phyloP scores from a whole-genome alignment of 2,797 vertebrate genomes.

The Arctocebus calabarensis region DNA sequence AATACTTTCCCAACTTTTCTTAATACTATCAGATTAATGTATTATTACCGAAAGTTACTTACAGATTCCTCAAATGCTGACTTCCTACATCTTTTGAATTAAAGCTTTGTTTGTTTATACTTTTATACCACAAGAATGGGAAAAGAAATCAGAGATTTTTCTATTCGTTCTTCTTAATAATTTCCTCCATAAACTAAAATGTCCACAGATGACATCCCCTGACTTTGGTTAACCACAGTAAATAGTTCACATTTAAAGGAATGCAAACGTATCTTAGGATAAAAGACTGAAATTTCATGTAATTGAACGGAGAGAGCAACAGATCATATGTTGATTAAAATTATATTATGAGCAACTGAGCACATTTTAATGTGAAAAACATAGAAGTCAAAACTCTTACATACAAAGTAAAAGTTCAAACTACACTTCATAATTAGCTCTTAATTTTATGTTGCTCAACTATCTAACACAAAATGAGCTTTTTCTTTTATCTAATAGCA shows the following conservation, averaged over 20 bases:
- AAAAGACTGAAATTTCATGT: constrained; percentile 14
- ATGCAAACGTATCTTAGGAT: constrained; percentile 22
- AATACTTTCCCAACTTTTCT: neutral
- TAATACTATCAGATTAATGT: neutral
- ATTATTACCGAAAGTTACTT: constrained; percentile 36
- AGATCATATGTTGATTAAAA: neutral
- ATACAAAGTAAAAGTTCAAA: neutral
- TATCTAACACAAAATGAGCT: neutral
- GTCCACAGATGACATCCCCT: constrained; percentile 5
- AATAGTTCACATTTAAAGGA: constrained; percentile 62
- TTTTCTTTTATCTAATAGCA: constrained; percentile 22
- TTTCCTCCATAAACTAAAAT: constrained; percentile 65
- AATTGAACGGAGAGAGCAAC: neutral
- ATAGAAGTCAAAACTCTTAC: neutral
- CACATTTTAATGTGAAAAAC: constrained; percentile 1
- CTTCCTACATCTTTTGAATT: constrained; percentile 3
- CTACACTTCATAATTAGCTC: neutral
- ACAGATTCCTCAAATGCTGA: neutral
- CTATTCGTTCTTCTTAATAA: constrained; percentile 63
- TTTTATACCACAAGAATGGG: constrained; percentile 48
- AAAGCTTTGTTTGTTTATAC: neutral
- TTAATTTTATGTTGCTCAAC: neutral
- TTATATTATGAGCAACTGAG: neutral
- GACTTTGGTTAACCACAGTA: constrained; percentile 57
- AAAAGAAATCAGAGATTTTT: neutral